phyloP scores from a whole-genome alignment of 2,888 invertebrate genomes.

The Drosophila demipolita region DNA sequence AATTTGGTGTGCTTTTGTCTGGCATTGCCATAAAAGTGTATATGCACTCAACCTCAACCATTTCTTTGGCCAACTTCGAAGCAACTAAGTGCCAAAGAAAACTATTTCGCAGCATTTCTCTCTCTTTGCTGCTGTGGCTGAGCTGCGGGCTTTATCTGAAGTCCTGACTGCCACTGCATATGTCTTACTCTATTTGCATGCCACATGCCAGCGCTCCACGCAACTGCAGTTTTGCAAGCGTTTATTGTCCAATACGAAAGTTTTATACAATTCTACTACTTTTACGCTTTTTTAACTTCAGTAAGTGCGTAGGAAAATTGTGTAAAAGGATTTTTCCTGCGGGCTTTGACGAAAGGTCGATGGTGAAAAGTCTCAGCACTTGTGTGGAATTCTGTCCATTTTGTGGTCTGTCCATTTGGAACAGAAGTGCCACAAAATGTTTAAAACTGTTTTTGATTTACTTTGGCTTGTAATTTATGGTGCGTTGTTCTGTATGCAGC shows the following conservation, averaged over 20 bases:
- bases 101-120: constrained; percentile 46
- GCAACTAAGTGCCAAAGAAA: constrained; percentile 68
- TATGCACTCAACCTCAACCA: constrained; percentile 27
- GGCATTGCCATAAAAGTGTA: constrained; percentile 69
- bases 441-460: constrained; percentile 3
- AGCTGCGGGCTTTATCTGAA: constrained; percentile 72
- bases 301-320: constrained; percentile 72
- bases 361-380: constrained; percentile 6
- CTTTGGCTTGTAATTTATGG: constrained; percentile 64
- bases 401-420: constrained; percentile 19
- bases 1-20: constrained; percentile 78
- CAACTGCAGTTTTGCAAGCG: constrained; percentile 48
- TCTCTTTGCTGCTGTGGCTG: constrained; percentile 2
- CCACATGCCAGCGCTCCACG: background rate
- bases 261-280: constrained; percentile 70
- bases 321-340: constrained; percentile 59
- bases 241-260: constrained; percentile 81
- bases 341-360: constrained; percentile 34
- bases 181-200: constrained; percentile 45
- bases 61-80: constrained; percentile 52
- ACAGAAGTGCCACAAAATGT: constrained; percentile 46
- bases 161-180: constrained; percentile 41
- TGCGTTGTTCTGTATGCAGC: constrained; percentile 57
- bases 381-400: constrained; percentile 9
- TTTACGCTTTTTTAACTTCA: constrained; percentile 24